Evolutionary conservation across 2,113 vertebrate genomes (phyloP).

Genomic region (Ursus arctos): DNA sequence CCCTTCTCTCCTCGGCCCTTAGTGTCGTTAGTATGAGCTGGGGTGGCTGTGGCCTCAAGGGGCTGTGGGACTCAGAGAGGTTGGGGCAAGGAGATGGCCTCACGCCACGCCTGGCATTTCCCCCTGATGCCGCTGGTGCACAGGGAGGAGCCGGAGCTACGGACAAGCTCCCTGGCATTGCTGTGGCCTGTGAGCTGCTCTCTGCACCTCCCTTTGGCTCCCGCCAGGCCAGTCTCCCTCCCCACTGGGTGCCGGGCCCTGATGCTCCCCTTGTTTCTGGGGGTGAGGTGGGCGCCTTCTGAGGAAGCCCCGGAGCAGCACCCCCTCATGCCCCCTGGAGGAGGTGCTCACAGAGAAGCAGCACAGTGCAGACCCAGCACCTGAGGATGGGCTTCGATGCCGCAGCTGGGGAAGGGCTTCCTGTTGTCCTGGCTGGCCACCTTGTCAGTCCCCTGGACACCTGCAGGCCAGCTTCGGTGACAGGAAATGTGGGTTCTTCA

Average conservation of each 20-base stretch:
- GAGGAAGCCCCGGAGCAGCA: no score
- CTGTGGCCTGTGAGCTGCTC: background rate
- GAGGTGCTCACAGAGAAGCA: no score
- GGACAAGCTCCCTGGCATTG: fast-evolving
- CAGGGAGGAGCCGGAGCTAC: fast-evolving
- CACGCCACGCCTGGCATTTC: fast-evolving
- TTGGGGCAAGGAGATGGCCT: fast-evolving
- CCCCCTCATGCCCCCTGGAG: background rate
- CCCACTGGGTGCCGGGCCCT: background rate
- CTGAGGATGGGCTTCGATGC: fast-evolving
- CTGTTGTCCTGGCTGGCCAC: background rate
- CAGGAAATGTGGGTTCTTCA: background rate
- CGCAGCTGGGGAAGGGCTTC: background rate
- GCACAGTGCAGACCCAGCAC: background rate
- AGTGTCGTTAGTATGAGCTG: background rate
- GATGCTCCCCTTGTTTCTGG: background rate
- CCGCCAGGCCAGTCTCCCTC: background rate
- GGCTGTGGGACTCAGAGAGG: background rate
- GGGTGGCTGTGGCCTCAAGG: fast-evolving
- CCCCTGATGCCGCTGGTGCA: fast-evolving
- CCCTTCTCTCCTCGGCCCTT: background rate
- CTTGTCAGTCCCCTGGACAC: background rate
- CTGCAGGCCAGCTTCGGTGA: background rate
- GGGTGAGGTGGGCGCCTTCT: background rate
- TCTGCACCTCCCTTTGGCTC: background rate